Conservation (phyloP, 1,140 invertebrate genomes). For the Samia ricini region DNA sequence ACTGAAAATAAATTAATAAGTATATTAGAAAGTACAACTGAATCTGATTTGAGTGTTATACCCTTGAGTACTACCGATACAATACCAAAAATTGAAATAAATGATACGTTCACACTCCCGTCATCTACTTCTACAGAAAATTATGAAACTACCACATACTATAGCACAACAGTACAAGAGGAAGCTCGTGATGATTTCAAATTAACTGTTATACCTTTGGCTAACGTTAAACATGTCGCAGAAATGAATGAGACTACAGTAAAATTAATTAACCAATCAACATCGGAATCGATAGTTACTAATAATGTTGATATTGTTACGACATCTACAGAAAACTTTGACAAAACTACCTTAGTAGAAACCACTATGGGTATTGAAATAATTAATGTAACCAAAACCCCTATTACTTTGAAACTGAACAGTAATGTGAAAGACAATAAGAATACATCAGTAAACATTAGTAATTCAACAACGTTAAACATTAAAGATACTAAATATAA, state of each 20-base stretch:
- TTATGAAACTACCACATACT: constrained; percentile 3
- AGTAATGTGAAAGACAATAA: background rate
- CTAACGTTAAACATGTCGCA: background rate
- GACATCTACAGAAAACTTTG: background rate
- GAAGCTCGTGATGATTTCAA: background rate
- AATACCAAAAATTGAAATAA: constrained; percentile 40
- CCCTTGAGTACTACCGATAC: constrained; percentile 54
- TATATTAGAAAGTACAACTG: constrained; percentile 52
- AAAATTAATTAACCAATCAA: background rate
- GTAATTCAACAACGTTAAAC: background rate
- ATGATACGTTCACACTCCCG: constrained; percentile 51
- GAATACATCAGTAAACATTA: background rate
- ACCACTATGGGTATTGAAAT: constrained; percentile 11
- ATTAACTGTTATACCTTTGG: background rate
- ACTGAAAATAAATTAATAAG: constrained; percentile 46
- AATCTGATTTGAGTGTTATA: constrained; percentile 62
- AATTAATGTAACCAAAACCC: constrained; percentile 3
- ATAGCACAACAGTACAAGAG: background rate
- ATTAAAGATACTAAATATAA: constrained; percentile 6
- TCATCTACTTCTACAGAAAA: constrained; percentile 40
- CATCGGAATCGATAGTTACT: background rate
- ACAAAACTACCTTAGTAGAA: constrained; percentile 9
- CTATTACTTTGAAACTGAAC: background rate
- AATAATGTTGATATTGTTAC: background rate
- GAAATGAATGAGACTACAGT: background rate